These are phyloP conservation scores for Conistra vaccinii DNA, from an alignment of 2,888 invertebrate species.

Conservation along the genomic window DNA sequence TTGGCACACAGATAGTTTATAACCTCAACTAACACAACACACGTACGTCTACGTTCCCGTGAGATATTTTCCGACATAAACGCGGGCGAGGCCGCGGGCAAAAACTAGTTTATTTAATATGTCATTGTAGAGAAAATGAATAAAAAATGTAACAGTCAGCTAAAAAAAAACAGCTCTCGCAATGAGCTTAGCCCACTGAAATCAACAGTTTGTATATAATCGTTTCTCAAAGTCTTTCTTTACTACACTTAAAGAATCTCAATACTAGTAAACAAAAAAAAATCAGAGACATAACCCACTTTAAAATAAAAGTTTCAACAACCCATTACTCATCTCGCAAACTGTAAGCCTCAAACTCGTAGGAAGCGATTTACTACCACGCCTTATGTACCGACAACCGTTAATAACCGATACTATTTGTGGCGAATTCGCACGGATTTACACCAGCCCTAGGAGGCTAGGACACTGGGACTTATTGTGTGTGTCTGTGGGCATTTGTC, in stretches of 20 bases:
- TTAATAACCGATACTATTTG: slow-evolving; percentile 53
- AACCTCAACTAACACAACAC: not conserved
- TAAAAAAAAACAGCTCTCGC: not conserved
- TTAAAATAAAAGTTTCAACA: slow-evolving; percentile 12
- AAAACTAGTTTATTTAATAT: not conserved
- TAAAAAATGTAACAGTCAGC: too few relatives aligned
- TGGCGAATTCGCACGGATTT: slow-evolving; percentile 52
- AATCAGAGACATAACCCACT: not conserved
- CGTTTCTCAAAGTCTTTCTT: not conserved
- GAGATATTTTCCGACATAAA: not conserved
- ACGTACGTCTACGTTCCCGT: not conserved
- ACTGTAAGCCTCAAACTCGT: slow-evolving; percentile 4
- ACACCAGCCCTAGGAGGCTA: slow-evolving; percentile 19
- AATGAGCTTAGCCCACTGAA: not conserved
- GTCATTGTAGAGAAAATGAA: not conserved
- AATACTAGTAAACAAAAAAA: not conserved
- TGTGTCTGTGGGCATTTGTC: slow-evolving; percentile 34
- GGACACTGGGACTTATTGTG: slow-evolving; percentile 31
- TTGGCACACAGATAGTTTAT: not conserved
- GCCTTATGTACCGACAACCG: slow-evolving; percentile 1
- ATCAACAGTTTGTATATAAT: not conserved
- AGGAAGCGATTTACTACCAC: slow-evolving; percentile 29
- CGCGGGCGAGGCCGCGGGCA: too few relatives aligned
- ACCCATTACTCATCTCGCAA: slow-evolving; percentile 20
- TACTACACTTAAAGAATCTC: not conserved